Conservation (phyloP, 2,113 vertebrate species). For the Promerops cafer region DNA sequence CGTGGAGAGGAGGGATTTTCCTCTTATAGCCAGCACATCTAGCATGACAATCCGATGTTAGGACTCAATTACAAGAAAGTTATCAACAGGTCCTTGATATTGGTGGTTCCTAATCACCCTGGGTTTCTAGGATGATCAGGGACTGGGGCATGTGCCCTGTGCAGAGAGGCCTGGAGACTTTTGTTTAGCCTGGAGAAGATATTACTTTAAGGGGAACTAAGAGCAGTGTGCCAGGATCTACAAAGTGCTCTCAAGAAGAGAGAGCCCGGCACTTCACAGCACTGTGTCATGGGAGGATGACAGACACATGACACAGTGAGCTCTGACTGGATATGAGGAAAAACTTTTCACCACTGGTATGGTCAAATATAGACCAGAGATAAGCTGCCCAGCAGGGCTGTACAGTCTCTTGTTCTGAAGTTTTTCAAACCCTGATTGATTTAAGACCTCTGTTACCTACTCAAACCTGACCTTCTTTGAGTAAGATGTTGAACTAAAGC, state of each 20-base stretch:
- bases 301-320: not conserved
- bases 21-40: not conserved
- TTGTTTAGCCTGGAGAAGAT: not conserved
- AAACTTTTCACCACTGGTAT: not conserved
- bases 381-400: not conserved
- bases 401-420: not conserved
- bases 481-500: not conserved
- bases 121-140: not conserved
- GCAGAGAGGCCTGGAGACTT: not conserved
- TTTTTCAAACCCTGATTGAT: not conserved
- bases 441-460: not conserved
- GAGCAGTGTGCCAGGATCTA: not conserved
- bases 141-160: not conserved
- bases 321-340: not conserved
- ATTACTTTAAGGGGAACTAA: not conserved
- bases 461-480: not conserved
- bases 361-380: not conserved
- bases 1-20: rapidly evolving
- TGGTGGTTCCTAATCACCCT: not conserved
- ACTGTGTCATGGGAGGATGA: not conserved
- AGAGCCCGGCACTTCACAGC: not conserved
- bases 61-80: not conserved
- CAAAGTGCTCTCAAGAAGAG: not conserved
- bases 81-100: not conserved
- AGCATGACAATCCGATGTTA: not conserved